Conservation (phyloP, 2,797 vertebrate genomes). For the Smutsia gigantea region DNA sequence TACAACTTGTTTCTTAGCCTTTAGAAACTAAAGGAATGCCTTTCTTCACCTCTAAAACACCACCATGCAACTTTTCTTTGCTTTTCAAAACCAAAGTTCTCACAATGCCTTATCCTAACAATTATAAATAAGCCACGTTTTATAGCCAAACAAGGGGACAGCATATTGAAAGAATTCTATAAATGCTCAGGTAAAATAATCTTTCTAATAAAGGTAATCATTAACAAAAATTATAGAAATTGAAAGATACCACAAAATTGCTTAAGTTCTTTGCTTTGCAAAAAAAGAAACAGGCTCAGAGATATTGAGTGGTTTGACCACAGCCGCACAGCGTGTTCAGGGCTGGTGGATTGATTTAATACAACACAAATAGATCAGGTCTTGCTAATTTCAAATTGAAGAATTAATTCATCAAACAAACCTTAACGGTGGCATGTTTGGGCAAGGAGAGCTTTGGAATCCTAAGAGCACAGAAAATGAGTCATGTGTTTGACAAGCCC, state of each 20-base stretch:
- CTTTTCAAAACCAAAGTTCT: background rate
- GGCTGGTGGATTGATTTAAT: background rate
- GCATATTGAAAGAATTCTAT: background rate
- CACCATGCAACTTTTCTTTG: no score
- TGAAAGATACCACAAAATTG: background rate
- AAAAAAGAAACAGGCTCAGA: background rate
- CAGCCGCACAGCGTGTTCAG: accelerated
- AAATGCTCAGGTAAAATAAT: background rate
- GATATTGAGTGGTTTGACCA: background rate
- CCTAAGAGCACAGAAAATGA: constrained; percentile 31
- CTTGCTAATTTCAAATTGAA: background rate
- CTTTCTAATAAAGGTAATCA: background rate
- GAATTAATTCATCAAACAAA: background rate
- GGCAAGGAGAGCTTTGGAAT: background rate
- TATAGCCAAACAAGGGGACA: background rate
- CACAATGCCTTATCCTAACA: background rate
- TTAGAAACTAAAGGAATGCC: background rate
- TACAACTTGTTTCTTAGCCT: background rate
- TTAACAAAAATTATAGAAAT: background rate
- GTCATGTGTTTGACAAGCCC: constrained; percentile 29
- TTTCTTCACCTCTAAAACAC: background rate
- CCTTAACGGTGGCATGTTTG: background rate
- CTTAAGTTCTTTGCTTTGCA: background rate
- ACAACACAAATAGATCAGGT: background rate
- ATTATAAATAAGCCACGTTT: background rate